These are phyloP conservation scores for Australoheros scitulus DNA, from an alignment of 2,113 vertebrate genomes.

Conservation along the genomic window DNA sequence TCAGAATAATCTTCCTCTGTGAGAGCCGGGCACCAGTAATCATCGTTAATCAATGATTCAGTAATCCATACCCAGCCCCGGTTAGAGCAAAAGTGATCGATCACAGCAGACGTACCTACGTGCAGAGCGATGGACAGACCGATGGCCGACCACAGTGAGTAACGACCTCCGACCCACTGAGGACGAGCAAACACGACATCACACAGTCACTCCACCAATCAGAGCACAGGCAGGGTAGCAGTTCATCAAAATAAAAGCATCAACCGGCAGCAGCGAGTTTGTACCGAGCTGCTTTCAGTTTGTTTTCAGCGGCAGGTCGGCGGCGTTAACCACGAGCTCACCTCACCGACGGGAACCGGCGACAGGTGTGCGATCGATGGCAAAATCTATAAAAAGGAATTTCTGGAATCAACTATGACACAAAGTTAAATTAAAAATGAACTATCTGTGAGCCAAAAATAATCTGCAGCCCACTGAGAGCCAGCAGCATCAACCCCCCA, in stretches of 20 bases:
- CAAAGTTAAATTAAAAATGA: no score
- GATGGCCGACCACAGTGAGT: conserved; percentile 97
- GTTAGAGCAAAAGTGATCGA: not conserved
- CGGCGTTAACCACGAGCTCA: not conserved
- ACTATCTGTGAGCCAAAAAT: no score
- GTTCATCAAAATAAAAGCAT: conserved; percentile 9
- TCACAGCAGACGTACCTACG: conserved; percentile 80
- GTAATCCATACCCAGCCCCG: not conserved
- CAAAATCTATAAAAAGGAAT: no score
- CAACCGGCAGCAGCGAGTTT: not conserved
- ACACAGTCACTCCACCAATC: conserved; percentile 54
- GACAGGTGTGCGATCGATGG: not conserved
- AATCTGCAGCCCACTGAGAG: not conserved
- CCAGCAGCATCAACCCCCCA: not conserved
- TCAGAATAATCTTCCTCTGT: not conserved
- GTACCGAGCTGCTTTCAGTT: not conserved
- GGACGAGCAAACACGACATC: conserved; percentile 48
- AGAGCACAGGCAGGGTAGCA: conserved; percentile 4
- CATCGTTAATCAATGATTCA: not conserved
- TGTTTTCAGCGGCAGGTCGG: not conserved
- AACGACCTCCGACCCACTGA: conserved; percentile 98
- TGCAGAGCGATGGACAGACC: conserved; percentile 98
- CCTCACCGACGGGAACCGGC: no score
- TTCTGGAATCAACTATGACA: no score
- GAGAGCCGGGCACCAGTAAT: no score